Evolutionary conservation across 2,888 invertebrate species (phyloP).

Genomic region (Plagiodera versicolora): DNA sequence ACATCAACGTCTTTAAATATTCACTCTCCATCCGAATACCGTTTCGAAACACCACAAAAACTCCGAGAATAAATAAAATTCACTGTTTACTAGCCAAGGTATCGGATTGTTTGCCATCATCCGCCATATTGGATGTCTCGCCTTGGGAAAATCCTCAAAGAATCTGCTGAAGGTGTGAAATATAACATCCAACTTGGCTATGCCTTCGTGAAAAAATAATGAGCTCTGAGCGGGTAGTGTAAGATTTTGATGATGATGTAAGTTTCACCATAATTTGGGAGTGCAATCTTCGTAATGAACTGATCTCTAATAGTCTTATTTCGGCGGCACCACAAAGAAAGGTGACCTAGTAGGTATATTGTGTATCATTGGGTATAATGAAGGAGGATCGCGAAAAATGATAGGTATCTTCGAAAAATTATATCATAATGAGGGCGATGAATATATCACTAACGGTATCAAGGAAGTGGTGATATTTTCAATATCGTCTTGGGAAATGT

Average conservation of each 20-base stretch:
- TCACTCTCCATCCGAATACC: no score
- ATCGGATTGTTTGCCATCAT: no score
- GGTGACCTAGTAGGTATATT: background rate
- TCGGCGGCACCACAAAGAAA: background rate
- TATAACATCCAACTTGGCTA: background rate
- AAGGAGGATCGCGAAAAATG: background rate
- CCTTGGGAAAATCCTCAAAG: no score
- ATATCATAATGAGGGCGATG: no score
- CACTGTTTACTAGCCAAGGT: no score
- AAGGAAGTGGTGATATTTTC: no score
- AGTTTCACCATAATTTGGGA: background rate
- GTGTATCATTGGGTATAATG: background rate
- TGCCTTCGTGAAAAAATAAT: background rate
- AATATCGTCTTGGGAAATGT: no score
- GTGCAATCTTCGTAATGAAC: constrained; percentile 1
- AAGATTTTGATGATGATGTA: background rate
- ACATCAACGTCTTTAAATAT: no score
- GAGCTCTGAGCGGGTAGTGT: background rate
- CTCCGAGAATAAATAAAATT: no score
- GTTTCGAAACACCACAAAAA: no score
- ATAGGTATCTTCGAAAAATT: background rate
- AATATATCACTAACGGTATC: no score
- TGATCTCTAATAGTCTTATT: background rate
- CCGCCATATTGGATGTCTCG: no score
- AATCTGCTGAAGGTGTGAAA: background rate